Evolutionary conservation across 2,113 vertebrate species (phyloP).

Genomic region (Triplophysa rosa): DNA sequence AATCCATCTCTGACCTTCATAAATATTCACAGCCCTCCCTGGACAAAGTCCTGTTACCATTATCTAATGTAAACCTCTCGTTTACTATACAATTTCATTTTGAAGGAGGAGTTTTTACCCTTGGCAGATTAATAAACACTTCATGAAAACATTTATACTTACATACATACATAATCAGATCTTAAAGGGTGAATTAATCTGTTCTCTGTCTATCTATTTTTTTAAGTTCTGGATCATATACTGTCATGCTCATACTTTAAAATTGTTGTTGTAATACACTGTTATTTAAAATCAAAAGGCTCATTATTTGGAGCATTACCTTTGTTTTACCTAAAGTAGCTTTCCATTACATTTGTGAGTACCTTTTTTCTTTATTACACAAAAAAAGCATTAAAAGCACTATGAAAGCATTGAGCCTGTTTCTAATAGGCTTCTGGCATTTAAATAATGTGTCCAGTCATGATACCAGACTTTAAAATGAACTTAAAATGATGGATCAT

Average conservation of each 20-base stretch:
- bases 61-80: conserved; percentile 14
- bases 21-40: conserved; percentile 59
- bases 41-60: conserved; percentile 48
- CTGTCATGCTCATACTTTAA: not conserved
- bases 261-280: not conserved
- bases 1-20: conserved; percentile 72
- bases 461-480: not conserved
- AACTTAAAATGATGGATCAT: not conserved
- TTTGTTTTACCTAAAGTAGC: not conserved
- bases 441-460: not conserved
- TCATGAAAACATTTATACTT: not conserved
- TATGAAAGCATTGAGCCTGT: too few relatives aligned
- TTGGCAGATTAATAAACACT: conserved; percentile 15
- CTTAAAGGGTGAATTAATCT: not conserved
- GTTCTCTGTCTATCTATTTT: not conserved
- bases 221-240: not conserved
- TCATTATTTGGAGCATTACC: not conserved
- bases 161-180: too few relatives aligned
- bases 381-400: not conserved
- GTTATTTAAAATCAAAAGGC: not conserved
- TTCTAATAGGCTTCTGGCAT: not conserved
- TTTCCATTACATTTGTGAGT: not conserved
- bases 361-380: not conserved
- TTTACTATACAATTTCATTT: conserved; percentile 3
- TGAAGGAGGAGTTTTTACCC: not conserved